Base-by-base conservation (phyloP, 2,113 vertebrate genomes). In the Vicugna pacos region DNA sequence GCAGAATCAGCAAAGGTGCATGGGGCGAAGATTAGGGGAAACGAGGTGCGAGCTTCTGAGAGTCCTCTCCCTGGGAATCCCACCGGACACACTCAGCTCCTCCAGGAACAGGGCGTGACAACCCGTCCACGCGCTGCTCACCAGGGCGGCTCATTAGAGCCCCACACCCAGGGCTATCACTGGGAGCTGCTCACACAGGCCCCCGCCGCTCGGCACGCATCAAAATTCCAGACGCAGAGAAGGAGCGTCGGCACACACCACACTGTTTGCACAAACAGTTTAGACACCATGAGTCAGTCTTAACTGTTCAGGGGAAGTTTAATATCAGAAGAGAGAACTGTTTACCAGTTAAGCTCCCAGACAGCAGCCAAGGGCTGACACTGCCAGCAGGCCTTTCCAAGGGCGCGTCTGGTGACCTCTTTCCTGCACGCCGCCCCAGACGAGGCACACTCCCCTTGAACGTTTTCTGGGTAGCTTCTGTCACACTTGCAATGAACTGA, bases 251-350 rank as follows among this genome's bases (percentile, higher is more conserved):
- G 50, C 16, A 5, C 17, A 10, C 13, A 42, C 42, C 8, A 28
- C 3, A 0, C 14, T 17, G 19, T 35, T 46, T 8, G n/a, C 2
- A 15, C 16, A 22, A 12, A 28, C 32, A 5, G 5, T 69, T 12
- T 0, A 83, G 89, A 30, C 28, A 50, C 32, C 54, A 32, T 5
- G 62, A 58, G 48, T 35, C 73, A 50, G 28, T 64, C 76, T 22
- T 50, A 9, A 9, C 6, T 1, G 1, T 16, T 64, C 2, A 16
- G 30, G 8, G 38, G 7, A 46, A 19, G 32, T 35, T 76, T 81
- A 35, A 5, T 5, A 3, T 58, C 70, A 32, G 77, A n/a, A 64
- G 0, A 60, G 32, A 69, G 24, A 54, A 22, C 30, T 9, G 48
- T n/a, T n/a, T 5, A 28, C 20, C 54, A 7, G 0, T 1, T 58